These are phyloP conservation scores for Picus viridis DNA, from an alignment of 2,797 vertebrate species.

Conservation along the genomic window DNA sequence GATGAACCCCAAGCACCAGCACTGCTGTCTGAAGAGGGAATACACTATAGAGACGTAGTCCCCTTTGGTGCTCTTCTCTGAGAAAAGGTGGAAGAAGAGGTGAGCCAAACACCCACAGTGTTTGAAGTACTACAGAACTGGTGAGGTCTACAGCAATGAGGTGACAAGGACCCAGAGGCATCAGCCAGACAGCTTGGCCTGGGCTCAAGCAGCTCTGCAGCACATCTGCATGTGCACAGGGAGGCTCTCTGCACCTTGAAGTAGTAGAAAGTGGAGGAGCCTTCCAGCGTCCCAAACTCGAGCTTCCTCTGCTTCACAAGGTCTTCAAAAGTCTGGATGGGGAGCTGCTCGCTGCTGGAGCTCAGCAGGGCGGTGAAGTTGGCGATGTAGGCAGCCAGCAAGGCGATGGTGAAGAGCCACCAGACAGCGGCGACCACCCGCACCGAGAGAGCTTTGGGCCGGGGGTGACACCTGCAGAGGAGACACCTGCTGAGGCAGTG, in stretches of 20 bases:
- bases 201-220: not conserved
- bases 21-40: not conserved
- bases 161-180: not conserved
- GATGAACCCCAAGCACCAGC: not conserved
- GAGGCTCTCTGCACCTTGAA: conserved; percentile 82
- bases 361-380: conserved; percentile 83
- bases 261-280: conserved; percentile 87
- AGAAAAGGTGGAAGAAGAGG: not conserved
- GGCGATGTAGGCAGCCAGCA: conserved; percentile 89
- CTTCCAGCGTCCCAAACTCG: conserved; percentile 86
- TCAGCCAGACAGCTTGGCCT: not conserved
- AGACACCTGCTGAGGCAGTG: not conserved
- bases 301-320: conserved; percentile 87
- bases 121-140: not conserved
- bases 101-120: not conserved
- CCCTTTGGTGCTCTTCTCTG: not conserved
- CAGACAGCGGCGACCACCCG: conserved; percentile 86
- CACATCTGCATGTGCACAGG: accelerated
- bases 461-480: conserved; percentile 82
- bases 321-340: conserved; percentile 88
- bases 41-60: not conserved
- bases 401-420: conserved; percentile 88
- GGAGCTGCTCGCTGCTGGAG: conserved; percentile 76
- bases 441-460: conserved; percentile 85
- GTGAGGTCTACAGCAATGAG: not conserved